Evolutionary conservation across 2,888 invertebrate species (phyloP).

Genomic region (Drosophila prolongata): DNA sequence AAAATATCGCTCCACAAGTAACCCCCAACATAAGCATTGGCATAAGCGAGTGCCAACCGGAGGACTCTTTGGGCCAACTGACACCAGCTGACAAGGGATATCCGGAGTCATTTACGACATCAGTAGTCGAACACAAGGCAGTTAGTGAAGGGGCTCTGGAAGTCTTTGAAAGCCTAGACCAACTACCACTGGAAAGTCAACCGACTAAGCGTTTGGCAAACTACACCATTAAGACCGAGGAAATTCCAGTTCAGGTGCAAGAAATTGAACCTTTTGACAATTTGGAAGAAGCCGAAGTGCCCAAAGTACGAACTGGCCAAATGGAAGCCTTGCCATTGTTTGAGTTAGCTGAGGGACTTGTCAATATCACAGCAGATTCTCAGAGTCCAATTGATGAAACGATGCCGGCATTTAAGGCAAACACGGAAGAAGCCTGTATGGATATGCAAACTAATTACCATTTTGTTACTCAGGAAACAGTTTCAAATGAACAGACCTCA

Average conservation of each 20-base stretch:
- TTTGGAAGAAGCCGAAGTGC: slow-evolving; percentile 30
- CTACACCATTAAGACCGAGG: slow-evolving; percentile 78
- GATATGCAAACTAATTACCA: slow-evolving; percentile 88
- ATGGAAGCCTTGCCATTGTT: slow-evolving; percentile 83
- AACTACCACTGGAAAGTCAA: slow-evolving; percentile 83
- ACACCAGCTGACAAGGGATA: slow-evolving; percentile 2
- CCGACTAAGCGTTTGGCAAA: slow-evolving; percentile 82
- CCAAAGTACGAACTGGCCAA: slow-evolving; percentile 27
- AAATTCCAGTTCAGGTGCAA: slow-evolving; percentile 78
- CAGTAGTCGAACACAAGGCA: slow-evolving; percentile 85
- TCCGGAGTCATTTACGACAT: slow-evolving; percentile 86
- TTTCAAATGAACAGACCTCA: slow-evolving; percentile 52
- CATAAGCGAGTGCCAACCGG: slow-evolving; percentile 57
- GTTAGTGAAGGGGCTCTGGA: slow-evolving; percentile 79
- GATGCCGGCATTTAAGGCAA: slow-evolving; percentile 77
- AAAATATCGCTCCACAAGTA: slow-evolving; percentile 89
- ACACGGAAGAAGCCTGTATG: slow-evolving; percentile 86
- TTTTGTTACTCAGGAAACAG: slow-evolving; percentile 86
- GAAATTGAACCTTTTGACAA: slow-evolving; percentile 60
- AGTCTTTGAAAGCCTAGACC: slow-evolving; percentile 50
- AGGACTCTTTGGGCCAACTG: slow-evolving; percentile 50
- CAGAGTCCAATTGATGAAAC: slow-evolving; percentile 88
- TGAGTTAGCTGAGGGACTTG: slow-evolving; percentile 86
- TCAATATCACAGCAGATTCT: slow-evolving; percentile 87
- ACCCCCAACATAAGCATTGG: slow-evolving; percentile 84